Base-by-base conservation (phyloP, 2,888 invertebrate genomes). In the Cactoblastis cactorum region DNA sequence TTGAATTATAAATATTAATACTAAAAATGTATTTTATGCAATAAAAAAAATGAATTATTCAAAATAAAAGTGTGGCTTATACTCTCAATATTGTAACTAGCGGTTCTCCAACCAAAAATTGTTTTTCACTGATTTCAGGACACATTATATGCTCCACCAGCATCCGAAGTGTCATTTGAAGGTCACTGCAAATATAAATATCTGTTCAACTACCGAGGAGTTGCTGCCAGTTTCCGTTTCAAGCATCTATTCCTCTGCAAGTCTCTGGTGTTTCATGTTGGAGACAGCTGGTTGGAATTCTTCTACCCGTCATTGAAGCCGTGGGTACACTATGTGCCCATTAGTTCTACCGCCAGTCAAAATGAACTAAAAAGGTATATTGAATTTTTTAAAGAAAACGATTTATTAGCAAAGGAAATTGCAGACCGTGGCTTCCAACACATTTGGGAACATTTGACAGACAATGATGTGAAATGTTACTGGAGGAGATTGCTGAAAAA, bases 151-250 rank as follows among this genome's bases (percentile, higher is more conserved):
- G 93, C 92, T 11, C 91, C 94, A 18, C 96, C 98, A 45, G 98
- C 98, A 0, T 69, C 91, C 51, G 98, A 98, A 87, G 94, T 97
- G 0, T 91, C 95, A 0, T 93, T 99, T 61, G 96, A 97, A 84
- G 94, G 96, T 9, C 98, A 98, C 77, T 99, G 98, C 81, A 92
- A 93, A 78, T 98, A 94, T 81, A 97, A 96, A 80, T 98, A 96
- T 78, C 90, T 98, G 35, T 98, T 98, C 74, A 99, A 99, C 88
- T 98, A 97, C 74, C 93, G 98, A 59, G 98, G 98, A 1, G 98
- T 99, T 0, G 98, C 98, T 1, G 98, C 98, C 8, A 98, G 98
- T 78, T 99, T 99, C 73, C 92, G 98, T n/a, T 93, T 98, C 49
- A 98, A 98, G 76, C 98, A 98, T 84, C 91, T 99, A 37, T 97